Evolutionary conservation across 1,140 invertebrate genomes (phyloP).

Genomic region (Heliconius melpomene): DNA sequence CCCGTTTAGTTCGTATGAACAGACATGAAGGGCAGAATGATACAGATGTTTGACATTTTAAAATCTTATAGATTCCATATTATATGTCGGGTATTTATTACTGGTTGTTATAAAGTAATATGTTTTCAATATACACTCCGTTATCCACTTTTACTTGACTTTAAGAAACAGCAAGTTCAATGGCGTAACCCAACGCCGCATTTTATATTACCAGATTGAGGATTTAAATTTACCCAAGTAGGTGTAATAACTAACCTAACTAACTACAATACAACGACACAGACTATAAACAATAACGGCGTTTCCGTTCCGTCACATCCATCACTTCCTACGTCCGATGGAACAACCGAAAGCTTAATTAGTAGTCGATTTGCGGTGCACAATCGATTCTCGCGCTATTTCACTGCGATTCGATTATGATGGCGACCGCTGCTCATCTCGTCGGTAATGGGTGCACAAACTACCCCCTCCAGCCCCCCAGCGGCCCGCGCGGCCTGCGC

Average conservation of each 20-base stretch:
- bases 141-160: too few relatives aligned
- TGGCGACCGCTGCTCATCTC: conserved; percentile 28
- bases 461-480: background rate
- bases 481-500: background rate
- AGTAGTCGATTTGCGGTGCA: conserved; percentile 33
- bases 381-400: conserved; percentile 32
- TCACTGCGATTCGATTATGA: conserved; percentile 23
- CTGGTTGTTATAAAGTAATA: too few relatives aligned
- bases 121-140: too few relatives aligned
- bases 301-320: background rate
- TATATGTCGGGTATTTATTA: too few relatives aligned
- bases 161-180: too few relatives aligned
- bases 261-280: background rate
- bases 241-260: background rate
- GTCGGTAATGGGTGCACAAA: background rate
- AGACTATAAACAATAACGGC: background rate
- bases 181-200: too few relatives aligned
- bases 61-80: too few relatives aligned
- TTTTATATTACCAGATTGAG: too few relatives aligned
- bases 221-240: too few relatives aligned
- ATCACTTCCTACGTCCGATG: conserved; percentile 9
- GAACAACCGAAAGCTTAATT: conserved; percentile 30
- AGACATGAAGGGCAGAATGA: too few relatives aligned
- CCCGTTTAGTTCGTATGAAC: too few relatives aligned
- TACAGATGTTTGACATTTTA: too few relatives aligned